Percentiles rank a stretch among this genome's conserved stretches.
Conservation (phyloP, 2,113 vertebrate genomes). For the Pelusios castaneus region DNA sequence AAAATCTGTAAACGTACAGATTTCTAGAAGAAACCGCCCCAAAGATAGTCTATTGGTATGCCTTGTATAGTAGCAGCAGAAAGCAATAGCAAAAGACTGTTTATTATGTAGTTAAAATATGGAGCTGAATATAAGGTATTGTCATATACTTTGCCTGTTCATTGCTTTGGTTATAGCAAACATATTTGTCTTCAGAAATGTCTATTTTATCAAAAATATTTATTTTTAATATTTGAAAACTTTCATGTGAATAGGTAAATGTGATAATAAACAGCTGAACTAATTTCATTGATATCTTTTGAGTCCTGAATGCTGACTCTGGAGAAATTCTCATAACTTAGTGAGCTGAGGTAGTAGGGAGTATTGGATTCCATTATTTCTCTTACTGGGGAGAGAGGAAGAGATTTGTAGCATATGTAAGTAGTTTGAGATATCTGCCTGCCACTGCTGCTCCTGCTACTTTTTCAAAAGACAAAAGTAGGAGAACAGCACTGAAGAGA, state of each 20-base stretch:
- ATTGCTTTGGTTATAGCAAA: neutral
- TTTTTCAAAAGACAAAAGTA: neutral
- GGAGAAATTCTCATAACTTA: neutral
- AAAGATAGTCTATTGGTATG: neutral
- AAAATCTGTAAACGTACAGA: neutral
- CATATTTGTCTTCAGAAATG: neutral
- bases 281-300: neutral
- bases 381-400: slow-evolving; percentile 24
- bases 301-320: neutral
- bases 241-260: neutral
- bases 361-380: neutral
- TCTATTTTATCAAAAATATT: neutral
- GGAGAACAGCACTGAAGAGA: neutral
- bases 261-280: neutral
- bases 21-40: neutral
- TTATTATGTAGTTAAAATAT: fast-evolving
- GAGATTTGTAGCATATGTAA: slow-evolving; percentile 25
- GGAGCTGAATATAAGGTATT: neutral
- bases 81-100: fast-evolving
- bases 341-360: neutral
- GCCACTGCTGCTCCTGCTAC: slow-evolving; percentile 5
- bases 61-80: neutral
- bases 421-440: slow-evolving; percentile 47
- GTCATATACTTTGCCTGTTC: neutral
- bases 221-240: neutral